A percentile compares a stretch with the other conserved stretches of the same genome.
Conservation (phyloP, 2,888 invertebrate genomes). For the Argyresthia albistria region DNA sequence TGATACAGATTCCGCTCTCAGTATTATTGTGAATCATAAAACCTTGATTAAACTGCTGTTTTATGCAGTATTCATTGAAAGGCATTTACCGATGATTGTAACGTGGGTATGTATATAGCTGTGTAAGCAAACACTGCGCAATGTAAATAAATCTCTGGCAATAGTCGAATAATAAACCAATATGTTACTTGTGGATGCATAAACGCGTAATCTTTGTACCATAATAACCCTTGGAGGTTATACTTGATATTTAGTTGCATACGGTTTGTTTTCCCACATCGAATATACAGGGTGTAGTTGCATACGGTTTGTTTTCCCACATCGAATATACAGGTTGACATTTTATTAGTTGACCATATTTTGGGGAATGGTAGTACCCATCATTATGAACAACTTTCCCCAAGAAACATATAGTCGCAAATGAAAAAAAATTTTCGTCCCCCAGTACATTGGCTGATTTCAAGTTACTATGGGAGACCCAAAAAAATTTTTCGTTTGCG, state of each 20-base stretch:
- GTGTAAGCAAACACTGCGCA: background rate
- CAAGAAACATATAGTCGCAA: too few species aligned
- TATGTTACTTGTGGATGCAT: conserved; percentile 15
- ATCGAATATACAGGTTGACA: background rate
- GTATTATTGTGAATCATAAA: background rate
- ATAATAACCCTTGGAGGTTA: conserved; percentile 20
- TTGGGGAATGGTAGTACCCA: too few species aligned
- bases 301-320: conserved; percentile 31
- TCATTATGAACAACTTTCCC: too few species aligned
- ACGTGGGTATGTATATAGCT: too few species aligned
- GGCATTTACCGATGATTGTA: background rate
- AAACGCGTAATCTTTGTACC: conserved; percentile 12
- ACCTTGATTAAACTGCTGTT: background rate
- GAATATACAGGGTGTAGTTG: conserved; percentile 11
- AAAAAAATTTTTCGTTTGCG: too few species aligned
- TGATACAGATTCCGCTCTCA: background rate
- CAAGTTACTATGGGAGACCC: too few species aligned
- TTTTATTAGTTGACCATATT: background rate
- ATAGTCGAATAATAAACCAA: conserved; percentile 24
- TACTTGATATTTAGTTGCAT: conserved; percentile 18
- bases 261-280: conserved; percentile 26
- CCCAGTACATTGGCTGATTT: too few species aligned
- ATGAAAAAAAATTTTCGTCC: too few species aligned
- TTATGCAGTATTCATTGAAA: background rate
- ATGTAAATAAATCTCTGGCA: conserved; percentile 10